A percentile compares a stretch with the other conserved stretches of the same genome.
Conservation (phyloP, 2,113 vertebrate species). For the Glaucidium brasilianum region DNA sequence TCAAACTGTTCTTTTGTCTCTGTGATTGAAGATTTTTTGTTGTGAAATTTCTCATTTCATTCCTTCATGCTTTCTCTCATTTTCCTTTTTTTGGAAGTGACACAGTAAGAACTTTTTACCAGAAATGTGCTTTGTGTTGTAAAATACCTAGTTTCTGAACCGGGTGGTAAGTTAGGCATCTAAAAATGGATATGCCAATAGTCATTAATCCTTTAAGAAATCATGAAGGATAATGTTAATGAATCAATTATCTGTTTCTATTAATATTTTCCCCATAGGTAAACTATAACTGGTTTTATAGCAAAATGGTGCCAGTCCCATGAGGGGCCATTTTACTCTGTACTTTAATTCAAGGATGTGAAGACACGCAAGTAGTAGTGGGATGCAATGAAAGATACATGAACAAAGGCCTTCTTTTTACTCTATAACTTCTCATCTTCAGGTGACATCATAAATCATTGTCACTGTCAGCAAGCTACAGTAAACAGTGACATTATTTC, state of each 20-base stretch:
- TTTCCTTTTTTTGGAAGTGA: not conserved
- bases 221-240: not conserved
- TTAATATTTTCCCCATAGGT: not conserved
- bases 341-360: not conserved
- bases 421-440: slow-evolving; percentile 12
- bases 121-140: not conserved
- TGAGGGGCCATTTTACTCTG: not conserved
- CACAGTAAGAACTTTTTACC: not conserved
- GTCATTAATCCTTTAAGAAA: not conserved
- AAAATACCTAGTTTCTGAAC: not conserved
- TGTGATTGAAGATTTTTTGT: not conserved
- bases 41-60: not conserved
- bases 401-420: not conserved
- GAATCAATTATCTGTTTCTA: not conserved
- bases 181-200: not conserved
- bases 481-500: slow-evolving; percentile 29
- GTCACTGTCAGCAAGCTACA: not conserved
- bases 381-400: not conserved
- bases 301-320: not conserved
- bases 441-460: slow-evolving; percentile 57
- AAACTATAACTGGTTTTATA: not conserved
- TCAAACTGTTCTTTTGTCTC: not conserved
- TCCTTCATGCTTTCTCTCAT: not conserved
- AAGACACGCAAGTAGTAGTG: not conserved
- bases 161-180: not conserved